Conservation (phyloP, 1,140 invertebrate species). For the Pomacea maculata region DNA sequence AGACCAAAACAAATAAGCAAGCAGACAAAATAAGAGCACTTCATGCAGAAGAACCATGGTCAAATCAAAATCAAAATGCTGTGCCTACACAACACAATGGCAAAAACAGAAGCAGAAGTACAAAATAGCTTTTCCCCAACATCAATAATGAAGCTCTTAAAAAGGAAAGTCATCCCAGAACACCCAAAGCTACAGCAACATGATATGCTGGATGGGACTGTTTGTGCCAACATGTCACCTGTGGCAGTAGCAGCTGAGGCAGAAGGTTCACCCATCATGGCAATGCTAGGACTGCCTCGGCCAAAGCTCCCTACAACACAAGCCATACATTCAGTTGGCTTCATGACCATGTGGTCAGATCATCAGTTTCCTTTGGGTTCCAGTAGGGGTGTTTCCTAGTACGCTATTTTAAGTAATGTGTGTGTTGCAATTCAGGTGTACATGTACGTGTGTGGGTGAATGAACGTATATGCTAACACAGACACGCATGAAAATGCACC, state of each 20-base stretch:
- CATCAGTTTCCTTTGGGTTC: too few species aligned
- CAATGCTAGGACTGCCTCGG: slow-evolving; percentile 6
- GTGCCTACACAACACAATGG: not conserved
- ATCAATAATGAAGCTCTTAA: not conserved
- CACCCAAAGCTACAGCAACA: slow-evolving; percentile 5
- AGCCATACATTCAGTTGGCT: not conserved
- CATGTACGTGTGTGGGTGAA: not conserved
- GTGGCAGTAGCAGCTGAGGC: not conserved
- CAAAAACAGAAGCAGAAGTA: too few species aligned
- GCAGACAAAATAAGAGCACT: not conserved
- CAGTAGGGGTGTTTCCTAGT: too few species aligned
- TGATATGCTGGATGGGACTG: not conserved
- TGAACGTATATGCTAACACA: not conserved
- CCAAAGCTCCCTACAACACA: slow-evolving; percentile 15
- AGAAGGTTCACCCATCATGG: not conserved
- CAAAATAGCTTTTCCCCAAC: not conserved
- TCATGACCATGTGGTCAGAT: too few species aligned
- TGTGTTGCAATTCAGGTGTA: not conserved
- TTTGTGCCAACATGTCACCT: slow-evolving; percentile 1
- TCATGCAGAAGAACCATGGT: not conserved
- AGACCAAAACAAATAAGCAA: too few species aligned
- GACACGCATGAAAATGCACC: too few species aligned
- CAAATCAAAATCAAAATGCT: not conserved
- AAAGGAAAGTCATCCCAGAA: not conserved
- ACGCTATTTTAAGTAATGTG: not conserved